Evolutionary conservation across 1,140 invertebrate genomes (phyloP), one percentile per base, ranked within the genome.

Genomic region (Drosophila pseudoobscura): DNA sequence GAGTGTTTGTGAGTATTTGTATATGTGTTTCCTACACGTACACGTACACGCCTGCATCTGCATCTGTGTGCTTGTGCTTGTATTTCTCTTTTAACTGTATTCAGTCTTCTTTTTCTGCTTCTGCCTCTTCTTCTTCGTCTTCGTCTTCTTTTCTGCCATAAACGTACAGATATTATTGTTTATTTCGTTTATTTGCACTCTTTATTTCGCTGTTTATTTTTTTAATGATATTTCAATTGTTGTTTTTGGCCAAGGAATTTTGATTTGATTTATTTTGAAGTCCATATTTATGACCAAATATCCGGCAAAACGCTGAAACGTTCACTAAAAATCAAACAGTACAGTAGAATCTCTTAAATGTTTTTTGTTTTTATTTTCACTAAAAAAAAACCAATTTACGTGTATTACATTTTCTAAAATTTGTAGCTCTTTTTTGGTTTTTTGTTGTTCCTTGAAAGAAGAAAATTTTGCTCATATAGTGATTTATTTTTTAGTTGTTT

Each of bases 111-210:
- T 54, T 43, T 68, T 26, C 5, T 3, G 3, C 24, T 24, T 24
- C 24, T 3, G 3, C 24, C 5, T 26, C 4, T 26, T 6, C 24
- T 6, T 26, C 24, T 26, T 5, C 24, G 0, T 26, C 4, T 26
- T 26, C 24, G 4, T 26, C 24, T 26, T 26, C 24, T 26, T 29
- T 31, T 43, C 9, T 8, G 50, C 46, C 49, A 64, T 75, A 84
- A 80, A 64, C 66, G 72, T 65, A 73, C 24, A 73, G 65, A 85
- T 56, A 76, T 78, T 75, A 75, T 64, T 58, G 39, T 66, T 50
- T 56, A 82, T 82, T 65, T 35, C n/a, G 54, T 13, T 54, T 61
- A 60, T 29, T 41, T 41, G 13, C 4, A 39, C 35, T 39, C 22
- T 50, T 54, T 47, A 39, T 24, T 24, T 41, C 9, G 35, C 41